These are phyloP conservation scores for Potorous gilbertii DNA, from an alignment of 2,797 vertebrate species.

Conservation along the genomic window DNA sequence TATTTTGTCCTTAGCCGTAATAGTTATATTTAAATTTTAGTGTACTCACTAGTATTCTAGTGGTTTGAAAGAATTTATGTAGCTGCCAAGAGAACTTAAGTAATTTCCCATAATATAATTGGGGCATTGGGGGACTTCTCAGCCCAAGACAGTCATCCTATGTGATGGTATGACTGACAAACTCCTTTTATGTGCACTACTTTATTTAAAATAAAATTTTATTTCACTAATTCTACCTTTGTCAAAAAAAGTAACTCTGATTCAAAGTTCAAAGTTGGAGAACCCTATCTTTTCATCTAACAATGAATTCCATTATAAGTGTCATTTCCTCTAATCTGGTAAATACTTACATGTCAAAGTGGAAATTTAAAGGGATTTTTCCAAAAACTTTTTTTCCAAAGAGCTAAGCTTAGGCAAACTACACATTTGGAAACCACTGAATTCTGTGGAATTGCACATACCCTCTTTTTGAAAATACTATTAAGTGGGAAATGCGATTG, in stretches of 20 bases:
- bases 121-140: neutral
- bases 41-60: accelerated
- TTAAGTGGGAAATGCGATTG: neutral
- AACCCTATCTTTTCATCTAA: neutral
- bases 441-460: neutral
- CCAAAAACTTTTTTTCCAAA: no score
- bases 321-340: neutral
- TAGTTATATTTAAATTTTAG: accelerated
- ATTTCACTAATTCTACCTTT: accelerated
- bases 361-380: neutral
- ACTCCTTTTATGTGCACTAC: neutral
- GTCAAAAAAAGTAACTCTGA: neutral
- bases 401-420: neutral
- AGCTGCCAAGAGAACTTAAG: no score
- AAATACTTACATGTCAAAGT: neutral
- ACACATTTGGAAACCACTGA: neutral
- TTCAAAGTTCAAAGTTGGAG: neutral
- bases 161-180: neutral
- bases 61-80: neutral
- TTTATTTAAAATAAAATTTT: neutral
- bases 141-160: neutral
- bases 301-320: neutral
- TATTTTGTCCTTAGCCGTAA: neutral
- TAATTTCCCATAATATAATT: neutral
- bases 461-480: accelerated